A percentile compares a stretch with the other conserved stretches of the same genome.
Conservation (phyloP, 1,140 invertebrate species). For the Temnothorax longispinosus region DNA sequence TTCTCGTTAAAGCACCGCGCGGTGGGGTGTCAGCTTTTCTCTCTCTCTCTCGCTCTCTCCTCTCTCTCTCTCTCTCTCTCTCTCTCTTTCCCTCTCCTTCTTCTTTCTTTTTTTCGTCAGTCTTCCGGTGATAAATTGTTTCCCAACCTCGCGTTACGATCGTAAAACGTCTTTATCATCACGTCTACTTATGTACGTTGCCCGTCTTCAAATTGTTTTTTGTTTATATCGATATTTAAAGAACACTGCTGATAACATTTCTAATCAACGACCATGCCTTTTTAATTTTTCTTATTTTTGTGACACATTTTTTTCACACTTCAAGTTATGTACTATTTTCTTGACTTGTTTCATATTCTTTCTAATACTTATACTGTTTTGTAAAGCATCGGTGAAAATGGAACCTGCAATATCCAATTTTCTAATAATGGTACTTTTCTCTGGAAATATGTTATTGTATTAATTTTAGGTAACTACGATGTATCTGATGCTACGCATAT, state of each 20-base stretch:
- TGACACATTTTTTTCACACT: background rate
- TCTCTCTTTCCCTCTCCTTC: background rate
- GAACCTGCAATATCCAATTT: conserved; percentile 1
- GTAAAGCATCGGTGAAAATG: background rate
- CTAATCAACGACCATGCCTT: background rate
- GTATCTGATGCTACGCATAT: background rate
- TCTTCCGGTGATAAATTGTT: conserved; percentile 40
- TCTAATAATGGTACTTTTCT: background rate
- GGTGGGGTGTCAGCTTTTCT: background rate
- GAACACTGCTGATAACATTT: background rate
- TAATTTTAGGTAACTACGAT: background rate
- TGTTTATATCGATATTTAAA: conserved; percentile 31
- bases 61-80: background rate
- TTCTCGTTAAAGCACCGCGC: conserved; percentile 54
- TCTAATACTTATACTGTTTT: background rate
- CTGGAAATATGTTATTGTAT: background rate
- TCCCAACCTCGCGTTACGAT: conserved; percentile 22
- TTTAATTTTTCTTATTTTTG: background rate
- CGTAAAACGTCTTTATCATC: conserved; percentile 45
- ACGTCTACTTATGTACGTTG: background rate
- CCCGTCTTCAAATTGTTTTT: conserved; percentile 14
- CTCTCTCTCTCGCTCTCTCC: background rate
- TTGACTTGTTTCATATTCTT: background rate
- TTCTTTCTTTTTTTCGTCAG: conserved; percentile 5
- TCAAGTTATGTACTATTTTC: background rate